A percentile compares a stretch with the other conserved stretches of the same genome.
These are phyloP conservation scores for Gandaritis pyraliata DNA, from an alignment of 2,888 invertebrate genomes.

Conservation along the genomic window DNA sequence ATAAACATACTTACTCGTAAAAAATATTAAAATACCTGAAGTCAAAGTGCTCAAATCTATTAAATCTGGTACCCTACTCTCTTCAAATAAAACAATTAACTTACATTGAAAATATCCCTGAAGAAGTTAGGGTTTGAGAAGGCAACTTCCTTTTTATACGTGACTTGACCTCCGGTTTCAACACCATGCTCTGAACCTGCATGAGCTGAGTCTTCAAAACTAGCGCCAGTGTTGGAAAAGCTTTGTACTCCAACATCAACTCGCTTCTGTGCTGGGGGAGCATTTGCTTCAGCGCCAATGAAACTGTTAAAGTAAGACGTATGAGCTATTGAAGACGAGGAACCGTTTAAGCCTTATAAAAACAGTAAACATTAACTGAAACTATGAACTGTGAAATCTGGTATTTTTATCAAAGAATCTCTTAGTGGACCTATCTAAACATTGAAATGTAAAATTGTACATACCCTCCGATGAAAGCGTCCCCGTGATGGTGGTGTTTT, in stretches of 20 bases:
- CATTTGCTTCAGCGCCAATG: constrained; percentile 53
- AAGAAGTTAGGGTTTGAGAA: constrained; percentile 78
- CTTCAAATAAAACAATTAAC: constrained; percentile 45
- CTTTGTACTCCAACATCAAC: constrained; percentile 60
- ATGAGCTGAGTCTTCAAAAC: constrained; percentile 47
- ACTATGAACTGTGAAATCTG: no score
- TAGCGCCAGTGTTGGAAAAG: constrained; percentile 40
- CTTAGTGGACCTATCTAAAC: no score
- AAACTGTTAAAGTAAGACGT: constrained; percentile 38
- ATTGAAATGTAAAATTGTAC: not conserved
- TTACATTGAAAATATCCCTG: constrained; percentile 86
- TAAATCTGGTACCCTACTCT: no score
- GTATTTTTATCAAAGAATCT: no score
- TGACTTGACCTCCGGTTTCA: constrained; percentile 46
- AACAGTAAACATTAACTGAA: no score
- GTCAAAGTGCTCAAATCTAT: no score
- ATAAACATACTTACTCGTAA: constrained; percentile 4
- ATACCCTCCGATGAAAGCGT: constrained; percentile 62
- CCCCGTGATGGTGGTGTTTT: constrained; percentile 62
- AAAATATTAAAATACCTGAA: not conserved
- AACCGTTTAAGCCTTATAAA: no score
- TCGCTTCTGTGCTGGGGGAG: constrained; percentile 61
- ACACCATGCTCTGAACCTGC: constrained; percentile 26
- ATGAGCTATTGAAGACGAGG: no score
- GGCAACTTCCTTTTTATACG: constrained; percentile 61